phyloP scores from a whole-genome alignment of 64 coral and sea anemone species.

The Actinia equina region DNA sequence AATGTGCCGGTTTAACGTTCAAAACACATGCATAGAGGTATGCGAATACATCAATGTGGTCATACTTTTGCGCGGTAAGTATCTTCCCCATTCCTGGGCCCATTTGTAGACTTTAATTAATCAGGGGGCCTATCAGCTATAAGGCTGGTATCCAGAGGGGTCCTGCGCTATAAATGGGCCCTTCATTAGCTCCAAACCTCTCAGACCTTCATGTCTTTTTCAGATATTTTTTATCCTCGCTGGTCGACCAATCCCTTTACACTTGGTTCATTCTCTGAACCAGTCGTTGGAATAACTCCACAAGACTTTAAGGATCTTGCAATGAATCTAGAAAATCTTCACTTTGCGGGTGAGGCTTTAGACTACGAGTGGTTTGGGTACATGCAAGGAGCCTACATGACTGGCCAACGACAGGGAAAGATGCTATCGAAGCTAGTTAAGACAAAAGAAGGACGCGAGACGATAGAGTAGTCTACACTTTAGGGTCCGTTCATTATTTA shows the following conservation, averaged over 20 bases:
- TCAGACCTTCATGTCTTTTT: no score
- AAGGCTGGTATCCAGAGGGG: no score
- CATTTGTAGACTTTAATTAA: no score
- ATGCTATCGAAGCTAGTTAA: neutral
- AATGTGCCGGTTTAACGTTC: no score
- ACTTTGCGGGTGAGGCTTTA: slow-evolving; percentile 41
- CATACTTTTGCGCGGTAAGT: no score
- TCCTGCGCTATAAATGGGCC: no score
- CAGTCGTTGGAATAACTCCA: slow-evolving; percentile 13
- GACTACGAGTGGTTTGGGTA: slow-evolving; percentile 26
- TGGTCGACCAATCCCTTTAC: slow-evolving; percentile 33
- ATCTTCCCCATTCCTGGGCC: no score
- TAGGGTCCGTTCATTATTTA: neutral
- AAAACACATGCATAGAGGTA: no score
- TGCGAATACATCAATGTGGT: no score
- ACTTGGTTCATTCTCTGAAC: slow-evolving; percentile 26
- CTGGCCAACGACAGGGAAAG: slow-evolving; percentile 17
- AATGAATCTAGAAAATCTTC: slow-evolving; percentile 23
- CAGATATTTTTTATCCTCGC: slow-evolving; percentile 33
- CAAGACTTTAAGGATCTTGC: slow-evolving; percentile 11
- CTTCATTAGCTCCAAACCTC: no score
- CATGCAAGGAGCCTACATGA: slow-evolving; percentile 37
- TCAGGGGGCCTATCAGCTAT: no score
- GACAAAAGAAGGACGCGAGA: neutral
- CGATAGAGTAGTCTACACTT: neutral